A percentile compares a stretch with the other conserved stretches of the same genome.
phyloP scores from a whole-genome alignment of 1,140 invertebrate species.

The Trichonephila clavata region DNA sequence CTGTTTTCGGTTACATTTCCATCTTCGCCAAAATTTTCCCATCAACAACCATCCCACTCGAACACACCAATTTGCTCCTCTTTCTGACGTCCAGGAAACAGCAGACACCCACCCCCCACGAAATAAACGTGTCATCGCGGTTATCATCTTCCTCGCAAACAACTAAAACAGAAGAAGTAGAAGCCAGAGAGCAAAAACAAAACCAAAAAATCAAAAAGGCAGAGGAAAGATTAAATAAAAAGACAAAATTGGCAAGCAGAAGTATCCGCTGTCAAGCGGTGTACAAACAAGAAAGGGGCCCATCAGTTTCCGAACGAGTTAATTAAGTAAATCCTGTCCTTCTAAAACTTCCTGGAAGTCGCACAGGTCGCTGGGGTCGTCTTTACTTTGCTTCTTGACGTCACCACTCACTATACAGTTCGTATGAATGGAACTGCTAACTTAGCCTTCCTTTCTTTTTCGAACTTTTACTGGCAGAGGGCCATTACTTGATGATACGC shows the following conservation, averaged over 20 bases:
- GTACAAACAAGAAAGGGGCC: conserved; percentile 53
- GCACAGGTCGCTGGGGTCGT: conserved; percentile 64
- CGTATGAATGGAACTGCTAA: conserved; percentile 69
- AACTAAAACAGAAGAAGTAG: not conserved
- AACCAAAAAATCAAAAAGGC: not conserved
- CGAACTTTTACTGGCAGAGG: not conserved
- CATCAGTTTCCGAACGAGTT: conserved; percentile 69
- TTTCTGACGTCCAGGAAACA: conserved; percentile 31
- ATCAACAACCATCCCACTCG: not conserved
- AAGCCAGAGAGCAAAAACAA: not conserved
- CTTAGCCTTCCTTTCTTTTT: not conserved
- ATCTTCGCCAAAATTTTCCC: not conserved
- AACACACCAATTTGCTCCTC: not conserved
- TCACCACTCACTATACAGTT: conserved; percentile 44
- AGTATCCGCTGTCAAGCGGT: conserved; percentile 43
- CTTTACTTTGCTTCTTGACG: conserved; percentile 44
- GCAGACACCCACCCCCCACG: not conserved
- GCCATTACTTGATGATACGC: not conserved
- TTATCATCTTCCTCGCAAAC: conserved; percentile 28
- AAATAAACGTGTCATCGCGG: conserved; percentile 26
- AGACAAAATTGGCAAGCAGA: conserved; percentile 26
- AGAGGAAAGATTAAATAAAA: not conserved
- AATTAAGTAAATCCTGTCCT: conserved; percentile 65
- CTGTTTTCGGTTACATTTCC: not conserved
- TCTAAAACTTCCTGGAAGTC: conserved; percentile 56